Base-by-base conservation (phyloP, 2,888 invertebrate species). In the Phengaris alcon region DNA sequence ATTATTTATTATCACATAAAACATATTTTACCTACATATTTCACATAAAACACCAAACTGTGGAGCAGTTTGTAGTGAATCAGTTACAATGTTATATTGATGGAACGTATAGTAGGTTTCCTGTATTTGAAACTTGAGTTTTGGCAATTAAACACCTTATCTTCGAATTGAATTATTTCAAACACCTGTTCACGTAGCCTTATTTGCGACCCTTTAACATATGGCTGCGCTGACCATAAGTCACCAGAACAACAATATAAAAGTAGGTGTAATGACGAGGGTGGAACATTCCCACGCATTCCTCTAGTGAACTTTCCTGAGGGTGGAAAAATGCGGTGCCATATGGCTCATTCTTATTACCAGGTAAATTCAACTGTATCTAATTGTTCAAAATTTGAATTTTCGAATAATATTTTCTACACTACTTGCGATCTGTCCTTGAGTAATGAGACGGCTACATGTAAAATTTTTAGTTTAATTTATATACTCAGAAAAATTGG, bases 211-310 rank as follows among this genome's bases (percentile, higher is more conserved):
- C 77, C 78, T 83, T 73, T 85, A 77, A 82, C 91, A 91, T 90
- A 88, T 91, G 90, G 89, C 81, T 80, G 77, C 81, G 83, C 82
- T 87, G 89, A 86, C 91, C 91, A 92, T 92, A 92, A 91, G 91
- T 90, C 91, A 91, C 91, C 86, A 86, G 85, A 86, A 87, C 81
- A 86, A 87, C 81, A 79, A 85, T 86, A 87, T 83, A 86, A 83
- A 82, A 81, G 80, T 78, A 76, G 77, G 74, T 83, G 80, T 85
- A 87, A 87, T 88, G 86, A 85, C 83, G 84, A 86, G 91, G 91
- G 90, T 89, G 87, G 81, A 82, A 76, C 77, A 80, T 93, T 92
- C 92, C 92, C 92, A 91, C 91, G 89, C 89, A 91, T 92, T 89
- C 88, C 90, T 83, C 83, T 84, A 84, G 88, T 86, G 81, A 22